Conservation (phyloP, 2,888 invertebrate species). For the Lithophane socia region DNA sequence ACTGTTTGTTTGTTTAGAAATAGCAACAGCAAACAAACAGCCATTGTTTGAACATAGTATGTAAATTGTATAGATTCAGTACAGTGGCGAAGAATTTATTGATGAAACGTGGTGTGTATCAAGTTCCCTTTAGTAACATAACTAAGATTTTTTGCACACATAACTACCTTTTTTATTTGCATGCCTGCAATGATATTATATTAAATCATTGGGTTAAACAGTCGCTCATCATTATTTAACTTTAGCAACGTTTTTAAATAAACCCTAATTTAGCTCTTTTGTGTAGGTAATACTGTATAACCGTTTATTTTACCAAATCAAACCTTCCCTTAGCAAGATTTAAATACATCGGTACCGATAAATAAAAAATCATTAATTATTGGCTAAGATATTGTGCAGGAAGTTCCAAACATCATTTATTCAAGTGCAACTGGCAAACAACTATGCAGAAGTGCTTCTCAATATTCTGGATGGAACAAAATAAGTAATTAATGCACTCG, state of each 20-base stretch:
- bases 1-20: slow-evolving; percentile 26
- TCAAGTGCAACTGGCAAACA: background rate
- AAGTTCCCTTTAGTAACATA: too few species aligned
- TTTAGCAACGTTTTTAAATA: too few species aligned
- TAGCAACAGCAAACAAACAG: slow-evolving; percentile 18
- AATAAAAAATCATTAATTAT: background rate
- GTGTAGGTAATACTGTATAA: background rate
- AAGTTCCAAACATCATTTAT: background rate
- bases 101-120: background rate
- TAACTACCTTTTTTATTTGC: background rate
- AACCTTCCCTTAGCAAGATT: background rate
- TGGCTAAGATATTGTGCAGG: background rate
- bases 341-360: too few species aligned
- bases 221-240: too few species aligned
- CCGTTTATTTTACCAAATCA: background rate
- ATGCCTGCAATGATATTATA: too few species aligned
- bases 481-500: background rate
- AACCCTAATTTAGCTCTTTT: background rate
- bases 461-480: background rate
- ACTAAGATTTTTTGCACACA: background rate
- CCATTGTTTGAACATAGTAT: slow-evolving; percentile 6
- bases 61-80: background rate
- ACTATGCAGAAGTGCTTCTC: background rate
- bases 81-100: background rate
- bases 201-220: too few species aligned